Percentiles rank a stretch among this genome's conserved stretches.
These are phyloP conservation scores for Peromyscus melanophrys DNA, from an alignment of 2,797 vertebrate genomes.

Conservation along the genomic window DNA sequence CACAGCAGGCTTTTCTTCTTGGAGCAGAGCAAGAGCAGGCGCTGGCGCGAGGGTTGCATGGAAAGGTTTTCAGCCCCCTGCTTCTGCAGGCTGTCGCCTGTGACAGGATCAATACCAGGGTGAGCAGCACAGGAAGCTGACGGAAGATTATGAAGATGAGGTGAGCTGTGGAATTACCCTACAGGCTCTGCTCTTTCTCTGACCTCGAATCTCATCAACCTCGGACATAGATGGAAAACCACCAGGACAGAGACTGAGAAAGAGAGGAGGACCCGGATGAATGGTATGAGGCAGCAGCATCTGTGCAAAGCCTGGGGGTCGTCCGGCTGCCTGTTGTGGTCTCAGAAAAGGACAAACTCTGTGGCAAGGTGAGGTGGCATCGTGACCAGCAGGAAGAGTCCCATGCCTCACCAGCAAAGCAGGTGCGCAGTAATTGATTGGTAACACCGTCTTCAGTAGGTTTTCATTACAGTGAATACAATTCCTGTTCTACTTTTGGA, in stretches of 20 bases:
- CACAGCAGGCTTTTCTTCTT: slow-evolving; percentile 92
- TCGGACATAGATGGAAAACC: slow-evolving; percentile 80
- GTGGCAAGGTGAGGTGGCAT: not conserved
- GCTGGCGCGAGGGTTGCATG: slow-evolving; percentile 82
- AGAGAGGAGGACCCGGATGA: not conserved
- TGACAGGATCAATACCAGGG: slow-evolving; percentile 92
- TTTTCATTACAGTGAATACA: slow-evolving; percentile 21
- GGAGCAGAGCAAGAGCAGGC: slow-evolving; percentile 88
- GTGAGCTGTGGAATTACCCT: slow-evolving; percentile 90
- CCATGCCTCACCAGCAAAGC: not conserved
- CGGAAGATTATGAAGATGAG: slow-evolving; percentile 93
- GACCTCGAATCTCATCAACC: slow-evolving; percentile 88
- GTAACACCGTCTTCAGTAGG: not conserved
- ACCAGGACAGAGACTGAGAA: not conserved
- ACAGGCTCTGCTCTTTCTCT: slow-evolving; percentile 89
- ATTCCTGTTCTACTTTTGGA: slow-evolving; percentile 10
- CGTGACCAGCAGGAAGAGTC: not conserved
- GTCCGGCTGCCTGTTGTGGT: not conserved
- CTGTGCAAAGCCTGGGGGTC: not conserved
- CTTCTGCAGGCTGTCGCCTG: slow-evolving; percentile 89
- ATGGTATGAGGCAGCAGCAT: not conserved
- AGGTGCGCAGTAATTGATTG: not conserved
- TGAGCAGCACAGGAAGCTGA: slow-evolving; percentile 89
- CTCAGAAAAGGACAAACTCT: not conserved
- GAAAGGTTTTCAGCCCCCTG: slow-evolving; percentile 92